Evolutionary conservation across 2,113 vertebrate genomes (phyloP).

Genomic region (Podilymbus podiceps): DNA sequence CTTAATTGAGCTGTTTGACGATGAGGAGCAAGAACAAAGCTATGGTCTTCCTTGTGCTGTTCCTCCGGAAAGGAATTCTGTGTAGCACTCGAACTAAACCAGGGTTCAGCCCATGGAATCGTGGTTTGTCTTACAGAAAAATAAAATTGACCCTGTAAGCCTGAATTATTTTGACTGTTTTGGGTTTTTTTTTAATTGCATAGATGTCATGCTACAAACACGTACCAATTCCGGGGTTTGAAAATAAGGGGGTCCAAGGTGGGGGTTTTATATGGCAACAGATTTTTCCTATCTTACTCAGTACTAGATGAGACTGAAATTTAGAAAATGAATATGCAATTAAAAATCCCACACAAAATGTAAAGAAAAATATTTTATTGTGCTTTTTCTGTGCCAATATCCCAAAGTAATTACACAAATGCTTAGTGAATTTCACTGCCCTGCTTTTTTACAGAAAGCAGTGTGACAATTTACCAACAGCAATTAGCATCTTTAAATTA

Average conservation of each 20-base stretch:
- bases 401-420: conserved; percentile 26
- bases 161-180: neutral
- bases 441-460: conserved; percentile 18
- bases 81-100: neutral
- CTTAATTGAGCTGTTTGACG: neutral
- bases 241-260: neutral
- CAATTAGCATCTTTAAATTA: neutral
- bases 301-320: neutral
- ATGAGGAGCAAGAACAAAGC: neutral
- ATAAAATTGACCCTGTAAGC: neutral
- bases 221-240: neutral
- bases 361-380: conserved; percentile 29
- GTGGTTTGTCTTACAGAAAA: neutral
- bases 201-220: neutral
- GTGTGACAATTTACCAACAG: neutral
- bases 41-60: neutral
- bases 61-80: neutral
- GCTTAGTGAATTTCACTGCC: conserved; percentile 11
- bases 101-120: neutral
- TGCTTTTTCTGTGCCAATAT: neutral
- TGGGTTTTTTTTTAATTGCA: neutral
- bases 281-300: neutral
- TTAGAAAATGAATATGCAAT: conserved; percentile 13
- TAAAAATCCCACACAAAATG: conserved; percentile 1
- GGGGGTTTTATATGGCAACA: neutral